A percentile compares a stretch with the other conserved stretches of the same genome.
Evolutionary conservation across 2,113 vertebrate genomes (phyloP).

Genomic region (Mastomys natalensis): DNA sequence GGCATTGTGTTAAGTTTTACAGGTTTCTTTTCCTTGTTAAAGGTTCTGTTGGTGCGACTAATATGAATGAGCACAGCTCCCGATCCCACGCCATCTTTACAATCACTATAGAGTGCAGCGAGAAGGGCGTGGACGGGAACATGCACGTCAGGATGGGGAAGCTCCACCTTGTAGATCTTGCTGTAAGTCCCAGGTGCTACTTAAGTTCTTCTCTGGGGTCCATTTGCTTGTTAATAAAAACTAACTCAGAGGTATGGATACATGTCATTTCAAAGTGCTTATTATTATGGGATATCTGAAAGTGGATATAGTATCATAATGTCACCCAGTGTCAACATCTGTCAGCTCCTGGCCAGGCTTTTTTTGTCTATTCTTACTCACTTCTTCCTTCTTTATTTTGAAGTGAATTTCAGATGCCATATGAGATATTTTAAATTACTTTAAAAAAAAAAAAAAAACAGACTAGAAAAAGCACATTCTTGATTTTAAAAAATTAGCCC

Average conservation of each 20-base stretch:
- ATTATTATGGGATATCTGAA: background rate
- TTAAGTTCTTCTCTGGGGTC: rapidly evolving
- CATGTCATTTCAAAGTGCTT: background rate
- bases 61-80: conserved; percentile 99
- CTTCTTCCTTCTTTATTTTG: conserved; percentile 26
- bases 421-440: conserved; percentile 18
- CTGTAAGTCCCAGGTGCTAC: conserved; percentile 87
- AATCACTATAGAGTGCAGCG: conserved; percentile 98
- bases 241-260: background rate
- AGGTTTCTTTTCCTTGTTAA: background rate
- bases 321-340: background rate
- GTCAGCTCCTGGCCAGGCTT: background rate
- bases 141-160: conserved; percentile 99
- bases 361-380: background rate
- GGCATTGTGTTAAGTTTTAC: background rate
- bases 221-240: background rate
- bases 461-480: conserved; percentile 7
- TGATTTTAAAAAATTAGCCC: background rate
- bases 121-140: conserved; percentile 97
- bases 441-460: background rate
- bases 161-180: conserved; percentile 97
- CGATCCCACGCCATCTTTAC: conserved; percentile 99
- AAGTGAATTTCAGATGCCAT: conserved; percentile 24
- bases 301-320: background rate
- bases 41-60: conserved; percentile 98